phyloP scores from a whole-genome alignment of 2,888 invertebrate genomes.

The Sinelater perroti region DNA sequence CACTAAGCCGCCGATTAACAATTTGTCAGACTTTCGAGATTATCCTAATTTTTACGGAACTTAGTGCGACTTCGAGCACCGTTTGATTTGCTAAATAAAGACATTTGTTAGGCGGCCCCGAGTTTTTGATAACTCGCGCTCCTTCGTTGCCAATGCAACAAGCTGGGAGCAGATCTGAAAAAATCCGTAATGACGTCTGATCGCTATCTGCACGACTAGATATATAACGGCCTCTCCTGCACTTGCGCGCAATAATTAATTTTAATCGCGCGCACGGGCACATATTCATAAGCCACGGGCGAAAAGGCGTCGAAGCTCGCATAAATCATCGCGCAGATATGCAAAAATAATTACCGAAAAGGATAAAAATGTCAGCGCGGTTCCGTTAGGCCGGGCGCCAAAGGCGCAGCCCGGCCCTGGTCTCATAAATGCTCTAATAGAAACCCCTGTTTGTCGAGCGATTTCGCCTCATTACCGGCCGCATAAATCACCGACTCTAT shows the following conservation, averaged over 20 bases:
- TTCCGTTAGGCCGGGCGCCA: constrained; percentile 14
- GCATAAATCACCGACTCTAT: no score
- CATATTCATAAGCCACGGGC: constrained; percentile 24
- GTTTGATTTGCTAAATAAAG: no score
- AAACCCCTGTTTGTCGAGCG: no score
- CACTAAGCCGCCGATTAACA: no score
- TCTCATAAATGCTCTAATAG: no score
- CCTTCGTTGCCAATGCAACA: no score
- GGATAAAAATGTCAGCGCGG: constrained; percentile 28
- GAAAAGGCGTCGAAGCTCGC: constrained; percentile 14
- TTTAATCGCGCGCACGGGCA: constrained; percentile 12
- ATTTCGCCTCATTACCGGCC: no score
- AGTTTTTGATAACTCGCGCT: no score
- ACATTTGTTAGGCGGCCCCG: no score
- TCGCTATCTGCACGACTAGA: background rate
- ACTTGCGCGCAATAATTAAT: constrained; percentile 19
- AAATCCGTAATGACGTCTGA: constrained; percentile 14
- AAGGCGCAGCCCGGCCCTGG: constrained; percentile 10
- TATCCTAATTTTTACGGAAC: background rate
- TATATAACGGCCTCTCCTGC: constrained; percentile 14
- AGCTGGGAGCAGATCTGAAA: constrained; percentile 6
- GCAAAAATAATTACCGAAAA: constrained; percentile 31
- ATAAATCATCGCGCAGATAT: constrained; percentile 26
- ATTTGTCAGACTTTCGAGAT: constrained; percentile 2
- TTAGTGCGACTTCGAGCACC: no score